Percentiles rank a stretch among this genome's conserved stretches.
These are phyloP conservation scores for Conger conger DNA, from an alignment of 2,113 vertebrate genomes.

Conservation along the genomic window DNA sequence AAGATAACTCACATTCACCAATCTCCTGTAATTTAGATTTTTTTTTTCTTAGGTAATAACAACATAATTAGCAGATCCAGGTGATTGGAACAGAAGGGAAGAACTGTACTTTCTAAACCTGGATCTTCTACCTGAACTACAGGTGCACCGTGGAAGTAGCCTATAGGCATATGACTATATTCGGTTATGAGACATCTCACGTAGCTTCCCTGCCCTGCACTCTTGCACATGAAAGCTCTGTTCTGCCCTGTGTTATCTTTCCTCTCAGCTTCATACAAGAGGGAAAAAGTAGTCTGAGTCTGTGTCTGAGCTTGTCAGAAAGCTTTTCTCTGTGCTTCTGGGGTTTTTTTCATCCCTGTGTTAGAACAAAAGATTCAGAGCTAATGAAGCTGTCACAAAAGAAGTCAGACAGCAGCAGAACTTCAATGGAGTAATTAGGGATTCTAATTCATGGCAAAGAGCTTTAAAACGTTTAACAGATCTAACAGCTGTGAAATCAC, in stretches of 20 bases:
- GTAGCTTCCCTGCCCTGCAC: background rate
- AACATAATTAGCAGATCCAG: too few relatives aligned
- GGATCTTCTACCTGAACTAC: background rate
- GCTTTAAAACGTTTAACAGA: background rate
- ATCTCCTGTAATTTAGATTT: too few relatives aligned
- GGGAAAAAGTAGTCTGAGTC: background rate
- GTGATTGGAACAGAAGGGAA: background rate
- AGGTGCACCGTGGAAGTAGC: background rate
- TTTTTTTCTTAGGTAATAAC: too few relatives aligned
- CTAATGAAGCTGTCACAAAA: background rate
- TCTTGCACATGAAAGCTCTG: background rate
- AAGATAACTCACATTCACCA: too few relatives aligned
- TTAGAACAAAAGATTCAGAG: background rate
- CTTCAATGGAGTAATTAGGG: background rate
- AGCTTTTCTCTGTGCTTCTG: background rate
- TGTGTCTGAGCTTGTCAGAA: background rate
- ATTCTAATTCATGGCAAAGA: background rate
- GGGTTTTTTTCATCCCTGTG: background rate
- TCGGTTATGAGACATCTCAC: background rate
- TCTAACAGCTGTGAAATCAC: constrained; percentile 3
- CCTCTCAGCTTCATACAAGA: background rate
- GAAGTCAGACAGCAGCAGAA: background rate
- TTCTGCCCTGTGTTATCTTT: background rate
- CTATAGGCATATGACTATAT: background rate
- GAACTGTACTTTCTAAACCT: too few relatives aligned